Evolutionary conservation across 2,888 invertebrate species (phyloP), one percentile per base, ranked within the genome.

Genomic region (Ecliptopera silaceata): DNA sequence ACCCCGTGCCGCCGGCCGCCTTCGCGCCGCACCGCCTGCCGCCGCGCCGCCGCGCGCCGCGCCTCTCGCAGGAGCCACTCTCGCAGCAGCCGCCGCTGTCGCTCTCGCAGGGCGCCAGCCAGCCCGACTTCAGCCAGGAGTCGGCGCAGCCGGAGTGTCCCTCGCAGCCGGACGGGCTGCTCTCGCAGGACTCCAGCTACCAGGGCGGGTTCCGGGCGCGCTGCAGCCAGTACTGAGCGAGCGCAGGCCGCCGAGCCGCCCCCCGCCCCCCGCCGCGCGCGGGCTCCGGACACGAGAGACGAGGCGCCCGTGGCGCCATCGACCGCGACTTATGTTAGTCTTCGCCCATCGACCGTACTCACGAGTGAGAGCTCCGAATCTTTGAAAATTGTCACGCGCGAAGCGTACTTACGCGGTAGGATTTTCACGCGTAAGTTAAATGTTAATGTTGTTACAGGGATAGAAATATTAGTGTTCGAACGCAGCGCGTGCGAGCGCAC

Each of bases 21-120:
- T 98, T 98, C 96, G 96, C 97, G 70, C 96, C 98, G 94, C 97
- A 71, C 96, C 83, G 97, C 96, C 95, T 94, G 95, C 82, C 95
- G 95, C 76, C 95, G n/a, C 73, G 87, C 43, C 74, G 85, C 59
- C 77, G 86, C 11, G 80, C 81, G 53, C 80, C 87, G 65, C 92
- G 93, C 29, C 91, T 93, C 64, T 92, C 92, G 66, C 96, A 95
- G 77, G 94, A 94, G 74, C 94, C 96, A 61, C 92, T 95, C 61
- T 96, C 96, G 4, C 97, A 97, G 76, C 94, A 93, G 59, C 93
- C 94, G 69, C 89, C 93, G 49, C 92, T 94, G 71, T 94, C 94
- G 58, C 94, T 96, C 91, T 96, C 96, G 32, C 95, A 95, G 77
- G 93, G 93, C 71, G 93, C 94, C 79, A 94, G 94, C 47, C 95